Percentiles rank a stretch among this genome's conserved stretches.
These are phyloP conservation scores for Pterocles gutturalis DNA, from an alignment of 2,113 vertebrate species.

Conservation along the genomic window DNA sequence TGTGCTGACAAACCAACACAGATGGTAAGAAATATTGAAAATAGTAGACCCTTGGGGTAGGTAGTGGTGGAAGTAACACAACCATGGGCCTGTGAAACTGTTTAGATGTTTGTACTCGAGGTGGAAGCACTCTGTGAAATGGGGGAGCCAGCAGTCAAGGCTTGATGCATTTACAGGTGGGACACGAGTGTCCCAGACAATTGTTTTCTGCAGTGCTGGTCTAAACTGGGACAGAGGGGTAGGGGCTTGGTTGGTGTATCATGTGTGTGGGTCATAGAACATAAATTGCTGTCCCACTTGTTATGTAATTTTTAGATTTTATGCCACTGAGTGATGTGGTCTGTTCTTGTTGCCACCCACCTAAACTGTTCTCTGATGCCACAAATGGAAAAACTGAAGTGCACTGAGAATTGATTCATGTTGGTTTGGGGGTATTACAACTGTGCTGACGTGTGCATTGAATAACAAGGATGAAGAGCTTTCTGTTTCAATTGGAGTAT, in stretches of 20 bases:
- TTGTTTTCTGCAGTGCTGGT: neutral
- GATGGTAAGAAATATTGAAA: neutral
- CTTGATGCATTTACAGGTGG: neutral
- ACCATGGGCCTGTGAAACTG: neutral
- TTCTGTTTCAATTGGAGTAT: neutral
- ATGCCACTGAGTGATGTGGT: neutral
- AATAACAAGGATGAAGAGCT: neutral
- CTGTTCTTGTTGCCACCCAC: neutral
- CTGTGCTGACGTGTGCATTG: neutral
- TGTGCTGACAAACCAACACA: neutral
- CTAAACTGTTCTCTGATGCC: accelerated
- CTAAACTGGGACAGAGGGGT: neutral
- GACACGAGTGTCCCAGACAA: accelerated
- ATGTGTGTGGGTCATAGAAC: neutral
- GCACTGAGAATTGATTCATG: neutral
- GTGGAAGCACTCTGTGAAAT: neutral
- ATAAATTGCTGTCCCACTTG: neutral
- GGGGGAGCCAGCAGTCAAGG: neutral
- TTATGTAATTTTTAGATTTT: neutral
- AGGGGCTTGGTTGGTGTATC: neutral
- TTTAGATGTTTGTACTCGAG: accelerated
- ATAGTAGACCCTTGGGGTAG: neutral
- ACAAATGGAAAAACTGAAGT: neutral
- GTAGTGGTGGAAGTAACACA: neutral
- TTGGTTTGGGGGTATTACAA: neutral